Evolutionary conservation across 2,113 vertebrate species (phyloP).

Genomic region (Odobenus rosmarus): DNA sequence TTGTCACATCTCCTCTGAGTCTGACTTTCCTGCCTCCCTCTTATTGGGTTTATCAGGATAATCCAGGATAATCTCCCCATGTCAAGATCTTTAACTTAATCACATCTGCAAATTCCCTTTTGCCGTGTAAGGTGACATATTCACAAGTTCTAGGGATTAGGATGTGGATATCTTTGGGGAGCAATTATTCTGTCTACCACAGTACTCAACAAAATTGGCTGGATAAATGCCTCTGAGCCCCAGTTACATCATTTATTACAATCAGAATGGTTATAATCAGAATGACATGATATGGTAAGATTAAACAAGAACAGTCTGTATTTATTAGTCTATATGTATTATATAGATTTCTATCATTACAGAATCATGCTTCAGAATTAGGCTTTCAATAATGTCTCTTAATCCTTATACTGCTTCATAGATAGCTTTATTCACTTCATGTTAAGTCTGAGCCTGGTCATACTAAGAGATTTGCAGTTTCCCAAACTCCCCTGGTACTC

Average conservation of each 20-base stretch:
- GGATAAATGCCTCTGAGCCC: neutral
- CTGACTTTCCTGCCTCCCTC: neutral
- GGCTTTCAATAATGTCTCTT: neutral
- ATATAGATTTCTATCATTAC: neutral
- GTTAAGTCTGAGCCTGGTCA: neutral
- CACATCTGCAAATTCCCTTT: neutral
- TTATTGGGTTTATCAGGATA: neutral
- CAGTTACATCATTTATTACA: neutral
- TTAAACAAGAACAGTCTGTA: neutral
- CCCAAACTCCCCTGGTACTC: neutral
- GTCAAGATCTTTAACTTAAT: neutral
- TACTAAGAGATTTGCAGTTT: neutral
- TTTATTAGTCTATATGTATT: neutral
- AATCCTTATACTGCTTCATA: neutral
- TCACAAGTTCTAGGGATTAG: neutral
- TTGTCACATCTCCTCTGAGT: neutral
- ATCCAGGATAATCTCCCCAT: neutral
- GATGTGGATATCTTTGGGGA: neutral
- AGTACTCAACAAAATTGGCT: neutral
- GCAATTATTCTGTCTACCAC: neutral
- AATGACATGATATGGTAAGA: neutral
- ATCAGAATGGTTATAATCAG: neutral
- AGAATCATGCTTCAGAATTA: neutral
- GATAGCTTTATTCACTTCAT: neutral
- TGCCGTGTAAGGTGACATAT: neutral